Base-by-base conservation (phyloP, 2,797 vertebrate genomes). In the Myotis pilosus region DNA sequence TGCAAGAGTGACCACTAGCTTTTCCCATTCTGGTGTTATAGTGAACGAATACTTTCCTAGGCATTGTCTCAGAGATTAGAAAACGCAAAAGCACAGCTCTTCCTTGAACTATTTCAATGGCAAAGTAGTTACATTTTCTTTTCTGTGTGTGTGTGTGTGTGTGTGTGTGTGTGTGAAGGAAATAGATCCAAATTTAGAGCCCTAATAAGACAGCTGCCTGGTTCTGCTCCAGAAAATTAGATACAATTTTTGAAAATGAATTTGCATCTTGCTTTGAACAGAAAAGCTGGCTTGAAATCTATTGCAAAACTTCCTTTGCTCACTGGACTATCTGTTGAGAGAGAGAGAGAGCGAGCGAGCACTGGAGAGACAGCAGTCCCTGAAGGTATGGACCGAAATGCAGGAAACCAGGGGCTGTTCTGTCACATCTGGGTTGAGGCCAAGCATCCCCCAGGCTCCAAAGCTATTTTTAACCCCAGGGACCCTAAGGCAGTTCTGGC, bases 221-320 rank as follows among this genome's bases (percentile, higher is more conserved):
- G 49, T 68, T 94, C 71, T 72, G n/a, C 36, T 88, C 80, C 82
- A 95, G 80, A 68, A 96, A 96, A 89, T 83, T 4, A 72, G 33
- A 89, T 17, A 89, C 0, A 8, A 83, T 87, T 94, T 91, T 95
- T 55, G 16, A 51, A 84, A 47, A 30, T 72, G 60, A 92, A 62
- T 92, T 64, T 94, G 36, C 22, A 51, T 95, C 69, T 92, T 72
- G 53, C 53, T 89, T 85, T 79, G 81, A 94, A 84, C 60, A 41
- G 76, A 89, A 96, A 84, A 80, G 53, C 64, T 96, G 85, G 79
- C 79, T 93, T 94, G 85, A 53, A 72, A 86, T 94, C 84, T 38
- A 57, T 47, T 71, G 44, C 0, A 0, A 92, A 92, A 93, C 53
- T 75, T 66, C 12, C 51, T 76, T 94, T 41, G 71, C 82, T 94